Evolutionary conservation across 2,113 vertebrate species (phyloP).

Genomic region (Nycticryphes semicollaris): DNA sequence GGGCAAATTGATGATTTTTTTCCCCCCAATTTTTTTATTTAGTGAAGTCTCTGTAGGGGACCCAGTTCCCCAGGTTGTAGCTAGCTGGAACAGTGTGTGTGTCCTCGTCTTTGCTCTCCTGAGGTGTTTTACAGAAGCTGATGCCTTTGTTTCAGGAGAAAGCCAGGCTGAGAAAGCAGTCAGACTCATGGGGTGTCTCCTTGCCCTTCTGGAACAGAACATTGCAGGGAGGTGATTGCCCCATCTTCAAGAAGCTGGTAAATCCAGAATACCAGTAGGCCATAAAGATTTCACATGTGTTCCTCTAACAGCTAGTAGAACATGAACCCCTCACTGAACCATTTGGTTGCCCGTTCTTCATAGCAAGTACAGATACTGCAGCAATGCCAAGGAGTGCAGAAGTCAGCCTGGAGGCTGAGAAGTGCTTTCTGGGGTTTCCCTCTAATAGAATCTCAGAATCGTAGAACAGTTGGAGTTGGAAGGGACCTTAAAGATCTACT

Average conservation of each 20-base stretch:
- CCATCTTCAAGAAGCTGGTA: neutral
- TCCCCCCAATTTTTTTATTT: neutral
- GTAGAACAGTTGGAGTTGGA: neutral
- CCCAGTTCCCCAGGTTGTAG: neutral
- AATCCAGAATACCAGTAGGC: neutral
- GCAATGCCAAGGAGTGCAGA: neutral
- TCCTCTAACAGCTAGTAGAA: neutral
- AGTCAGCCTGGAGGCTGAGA: neutral
- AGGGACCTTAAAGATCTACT: neutral
- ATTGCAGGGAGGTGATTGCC: neutral
- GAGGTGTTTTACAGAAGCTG: neutral
- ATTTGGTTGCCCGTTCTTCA: neutral
- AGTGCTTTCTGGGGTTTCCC: neutral
- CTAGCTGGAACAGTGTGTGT: neutral
- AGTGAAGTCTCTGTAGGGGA: neutral
- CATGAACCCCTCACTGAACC: neutral
- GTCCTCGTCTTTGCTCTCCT: neutral
- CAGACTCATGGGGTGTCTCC: accelerated
- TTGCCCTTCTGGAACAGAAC: neutral
- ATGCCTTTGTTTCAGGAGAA: neutral
- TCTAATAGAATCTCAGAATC: neutral
- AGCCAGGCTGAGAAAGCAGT: neutral
- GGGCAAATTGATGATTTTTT: neutral
- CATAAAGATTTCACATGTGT: neutral
- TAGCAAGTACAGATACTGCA: neutral